phyloP scores from a whole-genome alignment of 2,888 invertebrate genomes.

The Branchipolynoe longqiensis region DNA sequence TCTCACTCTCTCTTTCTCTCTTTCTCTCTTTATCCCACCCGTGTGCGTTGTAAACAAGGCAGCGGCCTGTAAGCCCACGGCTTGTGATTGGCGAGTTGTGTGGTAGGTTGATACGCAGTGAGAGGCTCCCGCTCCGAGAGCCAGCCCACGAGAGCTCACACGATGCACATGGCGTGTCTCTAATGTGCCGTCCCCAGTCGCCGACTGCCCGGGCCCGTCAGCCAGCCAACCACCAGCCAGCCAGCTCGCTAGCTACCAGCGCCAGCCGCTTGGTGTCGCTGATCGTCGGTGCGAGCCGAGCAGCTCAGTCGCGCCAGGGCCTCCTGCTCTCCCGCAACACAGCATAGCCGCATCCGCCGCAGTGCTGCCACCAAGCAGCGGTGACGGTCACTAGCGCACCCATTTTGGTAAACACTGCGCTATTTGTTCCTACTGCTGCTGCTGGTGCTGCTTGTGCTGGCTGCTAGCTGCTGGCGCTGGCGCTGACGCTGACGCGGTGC shows the following conservation, averaged over 20 bases:
- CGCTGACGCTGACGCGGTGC: background rate
- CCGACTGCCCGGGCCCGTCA: too few species aligned
- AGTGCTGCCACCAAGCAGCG: slow-evolving; percentile 31
- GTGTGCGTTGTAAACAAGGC: too few species aligned
- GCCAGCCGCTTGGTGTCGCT: background rate
- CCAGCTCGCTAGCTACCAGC: background rate
- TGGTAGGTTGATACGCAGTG: too few species aligned
- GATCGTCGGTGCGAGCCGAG: background rate
- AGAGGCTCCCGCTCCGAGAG: too few species aligned
- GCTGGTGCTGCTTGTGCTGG: slow-evolving; percentile 4
- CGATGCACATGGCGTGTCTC: too few species aligned
- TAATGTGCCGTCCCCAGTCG: background rate
- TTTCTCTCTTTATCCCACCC: too few species aligned
- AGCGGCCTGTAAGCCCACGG: too few species aligned
- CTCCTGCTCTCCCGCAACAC: background rate
- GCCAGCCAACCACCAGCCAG: too few species aligned
- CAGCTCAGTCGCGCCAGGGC: slow-evolving; percentile 8
- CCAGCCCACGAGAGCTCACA: too few species aligned
- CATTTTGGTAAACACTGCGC: background rate
- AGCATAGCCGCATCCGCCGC: background rate
- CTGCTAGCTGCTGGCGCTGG: background rate
- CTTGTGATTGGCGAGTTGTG: too few species aligned
- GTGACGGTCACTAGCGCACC: background rate
- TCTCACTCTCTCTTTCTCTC: too few species aligned
- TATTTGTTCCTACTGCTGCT: background rate